Base-by-base conservation (phyloP, 2,797 vertebrate species). In the Pseudocheirus occidentalis region DNA sequence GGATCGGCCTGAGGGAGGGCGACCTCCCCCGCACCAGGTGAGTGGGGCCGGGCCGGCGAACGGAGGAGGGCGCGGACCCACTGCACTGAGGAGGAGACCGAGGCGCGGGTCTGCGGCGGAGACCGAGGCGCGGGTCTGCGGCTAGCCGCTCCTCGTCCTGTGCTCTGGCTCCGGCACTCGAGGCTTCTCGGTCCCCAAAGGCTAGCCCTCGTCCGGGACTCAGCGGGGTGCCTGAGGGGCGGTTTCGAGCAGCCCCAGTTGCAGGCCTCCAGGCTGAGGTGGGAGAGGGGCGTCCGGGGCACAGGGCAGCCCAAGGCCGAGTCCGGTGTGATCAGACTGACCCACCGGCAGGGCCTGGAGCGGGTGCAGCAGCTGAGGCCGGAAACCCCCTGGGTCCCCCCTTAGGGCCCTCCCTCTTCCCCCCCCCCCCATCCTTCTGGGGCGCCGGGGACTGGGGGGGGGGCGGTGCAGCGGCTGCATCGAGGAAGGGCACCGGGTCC, bases 11-110 rank as follows among this genome's bases (percentile, higher is more conserved):
- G 94, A 93, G 91, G 94, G 96, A 93, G 97, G 94, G 97, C 46
- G 46, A 3, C 56, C 66, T 95, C 95, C 95, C 95, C 97, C 40
- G 28, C 73, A 94, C 92, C 94, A 92, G 96, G 97, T 97, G 96
- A 98, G 98, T 40, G n/a, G 93, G 91, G 58, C 1, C 55, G 4
- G 4, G 89, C 92, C 2, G 73, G 52, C 55, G 59, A 52, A 52
- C 1, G 57, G 57, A 14, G 94, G 11, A 6, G 55, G 91, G 91
- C n/a, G 95, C 58, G 10, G 28, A 90, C 27, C 50, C 89, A 54
- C 46, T 52, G 89, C 89, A 0, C 11, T 11, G 7, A 34, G 58
- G 90, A 18, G 0, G 62, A 62, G 28, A 46, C 92, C 53, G 91
- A 54, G 29, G 28, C 9, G 1, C 62, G 12, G 7, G 53, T 24